Evolutionary conservation across 35 echinoderm and acorn worm species (phyloP), one percentile per base, ranked within the genome.

Genomic region (Heliocidaris erythrogramma): DNA sequence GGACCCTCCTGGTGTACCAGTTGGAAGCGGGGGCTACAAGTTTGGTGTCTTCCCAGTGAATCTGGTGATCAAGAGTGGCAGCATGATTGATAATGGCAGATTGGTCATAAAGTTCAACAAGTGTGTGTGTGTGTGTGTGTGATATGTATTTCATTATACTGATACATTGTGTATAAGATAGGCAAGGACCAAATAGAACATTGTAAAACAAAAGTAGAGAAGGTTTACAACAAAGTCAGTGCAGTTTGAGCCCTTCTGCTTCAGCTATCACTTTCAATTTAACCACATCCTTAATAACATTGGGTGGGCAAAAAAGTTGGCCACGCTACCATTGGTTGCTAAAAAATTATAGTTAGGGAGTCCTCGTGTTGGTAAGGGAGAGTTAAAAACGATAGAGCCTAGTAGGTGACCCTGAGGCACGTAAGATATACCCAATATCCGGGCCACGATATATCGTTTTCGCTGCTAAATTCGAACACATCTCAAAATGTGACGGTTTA

Each of bases 401-500:
- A 78, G 65, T 78, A 78, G n/a, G 7, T 78, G 17, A 78, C 65
- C 65, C 65, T 78, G 65, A 78, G 87, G 87, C 31, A 48, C 47
- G 87, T 89, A 89, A 89, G 7, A 16, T 89, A 89, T 89, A 89
- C 87, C 87, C 9, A 31, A 32, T 89, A 89, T 89, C 47, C 87
- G 47, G 87, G 87, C 31, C 87, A 89, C 47, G 47, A 89, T 89
- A 48, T 89, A 89, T 42, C 87, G 47, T 89, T 14, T 89, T 89
- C 87, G 87, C 47, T 47, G 29, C 31, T 89, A 48, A 89, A 48
- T 48, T 47, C 47, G 87, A 48, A 48, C 87, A 89, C 87, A 89
- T 89, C 47, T 89, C 47, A n/a, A 89, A 48, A 48, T 48, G 87
- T 89, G 87, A 89, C 14, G 87, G 87, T 42, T 89, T 89, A 89